A percentile compares a stretch with the other conserved stretches of the same genome.
These are phyloP conservation scores for Ypsolopha scabrella DNA, from an alignment of 2,888 invertebrate species.

Conservation along the genomic window DNA sequence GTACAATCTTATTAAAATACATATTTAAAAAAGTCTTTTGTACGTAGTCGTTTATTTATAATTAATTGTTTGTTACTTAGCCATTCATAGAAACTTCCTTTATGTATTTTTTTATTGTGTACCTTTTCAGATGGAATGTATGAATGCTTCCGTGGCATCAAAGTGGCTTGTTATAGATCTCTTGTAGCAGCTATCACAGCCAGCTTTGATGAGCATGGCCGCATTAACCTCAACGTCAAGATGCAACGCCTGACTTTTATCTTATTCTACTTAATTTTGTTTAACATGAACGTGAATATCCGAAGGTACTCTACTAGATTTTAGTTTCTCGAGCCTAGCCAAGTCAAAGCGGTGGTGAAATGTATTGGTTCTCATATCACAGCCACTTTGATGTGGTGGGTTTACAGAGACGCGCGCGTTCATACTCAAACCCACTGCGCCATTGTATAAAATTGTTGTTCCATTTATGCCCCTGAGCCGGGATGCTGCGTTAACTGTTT, in stretches of 20 bases:
- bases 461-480: too few relatives aligned
- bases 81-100: too few relatives aligned
- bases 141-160: conserved; percentile 75
- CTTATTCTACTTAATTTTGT: too few relatives aligned
- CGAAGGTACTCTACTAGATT: not conserved
- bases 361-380: conserved; percentile 87
- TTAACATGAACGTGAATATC: too few relatives aligned
- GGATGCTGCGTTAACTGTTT: too few relatives aligned
- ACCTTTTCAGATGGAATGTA: conserved; percentile 9
- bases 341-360: conserved; percentile 92
- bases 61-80: too few relatives aligned
- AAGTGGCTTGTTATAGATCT: conserved; percentile 86
- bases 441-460: conserved; percentile 28
- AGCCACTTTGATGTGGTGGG: conserved; percentile 97
- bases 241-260: too few relatives aligned
- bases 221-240: conserved; percentile 30
- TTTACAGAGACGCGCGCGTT: conserved; percentile 63
- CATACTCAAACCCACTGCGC: conserved; percentile 87
- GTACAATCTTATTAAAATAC: too few relatives aligned
- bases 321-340: conserved; percentile 70
- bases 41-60: too few relatives aligned
- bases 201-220: conserved; percentile 94
- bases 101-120: not conserved
- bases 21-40: too few relatives aligned
- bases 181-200: conserved; percentile 84